Percentiles rank a stretch among this genome's conserved stretches.
These are phyloP conservation scores for Platygyra sinensis DNA, from an alignment of 64 coral and sea anemone species.

Conservation along the genomic window DNA sequence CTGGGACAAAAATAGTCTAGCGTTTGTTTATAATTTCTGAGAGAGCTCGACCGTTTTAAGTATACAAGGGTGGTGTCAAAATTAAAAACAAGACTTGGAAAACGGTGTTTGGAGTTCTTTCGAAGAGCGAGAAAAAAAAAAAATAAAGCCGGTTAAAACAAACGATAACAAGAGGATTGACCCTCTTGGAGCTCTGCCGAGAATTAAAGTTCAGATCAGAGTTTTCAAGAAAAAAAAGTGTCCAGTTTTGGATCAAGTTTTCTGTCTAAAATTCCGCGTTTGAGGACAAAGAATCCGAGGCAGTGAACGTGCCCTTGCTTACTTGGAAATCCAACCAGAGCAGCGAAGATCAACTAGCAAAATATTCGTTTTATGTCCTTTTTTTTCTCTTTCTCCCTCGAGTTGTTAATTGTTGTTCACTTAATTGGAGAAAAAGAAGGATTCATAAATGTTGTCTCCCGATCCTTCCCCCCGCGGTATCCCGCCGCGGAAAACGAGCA, in stretches of 20 bases:
- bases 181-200: background rate
- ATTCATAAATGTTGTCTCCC: background rate
- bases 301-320: too few relatives aligned
- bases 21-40: too few relatives aligned
- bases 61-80: too few relatives aligned
- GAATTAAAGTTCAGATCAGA: background rate
- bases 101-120: too few relatives aligned
- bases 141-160: too few relatives aligned
- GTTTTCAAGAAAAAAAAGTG: background rate
- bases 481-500: background rate
- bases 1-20: too few relatives aligned
- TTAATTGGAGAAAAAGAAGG: background rate
- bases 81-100: too few relatives aligned
- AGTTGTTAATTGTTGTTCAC: background rate
- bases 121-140: too few relatives aligned
- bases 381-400: background rate
- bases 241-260: background rate
- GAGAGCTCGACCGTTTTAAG: too few relatives aligned
- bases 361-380: background rate
- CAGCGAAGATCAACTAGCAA: background rate
- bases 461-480: background rate
- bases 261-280: background rate
- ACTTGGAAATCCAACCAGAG: background rate
- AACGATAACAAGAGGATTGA: background rate
- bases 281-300: background rate